Evolutionary conservation across 2,113 vertebrate genomes (phyloP), one percentile per base, ranked within the genome.

Genomic region (Brachyhypopomus gauderio): DNA sequence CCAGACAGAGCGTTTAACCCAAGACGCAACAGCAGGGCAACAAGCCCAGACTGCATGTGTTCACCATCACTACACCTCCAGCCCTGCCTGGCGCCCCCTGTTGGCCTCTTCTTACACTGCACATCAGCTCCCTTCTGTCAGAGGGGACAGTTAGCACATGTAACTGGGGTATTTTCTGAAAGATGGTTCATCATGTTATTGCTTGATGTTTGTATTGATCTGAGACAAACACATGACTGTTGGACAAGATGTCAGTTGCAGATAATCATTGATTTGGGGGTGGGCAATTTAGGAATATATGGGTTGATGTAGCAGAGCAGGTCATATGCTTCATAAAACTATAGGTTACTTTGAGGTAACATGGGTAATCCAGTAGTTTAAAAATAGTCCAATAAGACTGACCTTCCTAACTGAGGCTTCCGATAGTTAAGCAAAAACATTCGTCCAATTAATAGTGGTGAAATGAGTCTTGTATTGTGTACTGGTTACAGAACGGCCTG

Each of bases 61-160:
- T 30, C 30, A 80, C 88, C 71, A 89, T 87, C 84, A 78, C 78
- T 83, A 87, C 86, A 75, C 74, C 74, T 77, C 72, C 85, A 81
- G 62, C 69, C 78, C 85, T 30, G 56, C 64, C 45, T 6, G 9
- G 9, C 9, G 60, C 60, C 45, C 22, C 30, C 60, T 52, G 67
- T 58, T 85, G 87, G 89, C 91, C 91, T 88, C 82, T 90, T 93
- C 93, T 91, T 92, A 63, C 89, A 94, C 91, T 92, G 93, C 91
- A 96, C 95, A 97, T 96, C 96, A 95, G 92, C 88, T 88, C 93
- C 94, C 96, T 95, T 95, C 92, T 95, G 95, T 94, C 93, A 90
- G 90, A 94, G 93, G 95, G 95, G 94, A 88, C 93, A 94, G 93
- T 95, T 94, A 91, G 92, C 94, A 93, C 90, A 91, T 93, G 93